Percentiles rank a stretch among this genome's conserved stretches.
phyloP scores from a whole-genome alignment of 2,797 vertebrate genomes.

The Lycodopsis pacificus region DNA sequence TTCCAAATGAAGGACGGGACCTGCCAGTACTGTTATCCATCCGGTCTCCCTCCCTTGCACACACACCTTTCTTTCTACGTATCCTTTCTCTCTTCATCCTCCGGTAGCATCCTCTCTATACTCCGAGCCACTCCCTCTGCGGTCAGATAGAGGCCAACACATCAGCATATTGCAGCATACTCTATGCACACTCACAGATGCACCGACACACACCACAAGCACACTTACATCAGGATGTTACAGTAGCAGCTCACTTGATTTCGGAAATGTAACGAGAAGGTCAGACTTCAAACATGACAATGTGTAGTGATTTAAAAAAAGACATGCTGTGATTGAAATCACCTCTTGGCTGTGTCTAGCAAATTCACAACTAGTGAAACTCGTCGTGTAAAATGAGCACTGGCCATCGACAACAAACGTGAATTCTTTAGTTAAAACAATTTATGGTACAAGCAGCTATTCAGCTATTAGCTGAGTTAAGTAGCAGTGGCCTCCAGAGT shows the following conservation, averaged over 20 bases:
- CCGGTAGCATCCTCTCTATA: conserved; percentile 56
- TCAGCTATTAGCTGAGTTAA: not conserved
- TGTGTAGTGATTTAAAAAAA: conserved; percentile 4
- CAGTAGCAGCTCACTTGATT: conserved; percentile 10
- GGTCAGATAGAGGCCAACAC: conserved; percentile 83
- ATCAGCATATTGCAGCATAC: conserved; percentile 78
- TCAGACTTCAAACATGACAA: not conserved
- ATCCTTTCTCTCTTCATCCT: conserved; percentile 58
- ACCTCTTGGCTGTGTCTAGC: not conserved
- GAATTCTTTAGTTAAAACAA: not conserved
- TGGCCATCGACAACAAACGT: not conserved
- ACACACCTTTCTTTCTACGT: conserved; percentile 33
- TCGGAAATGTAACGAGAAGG: not conserved
- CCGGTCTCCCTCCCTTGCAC: conserved; percentile 17
- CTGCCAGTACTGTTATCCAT: conserved; percentile 52
- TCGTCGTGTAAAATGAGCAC: not conserved
- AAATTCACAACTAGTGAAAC: not conserved
- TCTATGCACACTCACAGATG: conserved; percentile 54
- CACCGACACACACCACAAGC: conserved; percentile 48
- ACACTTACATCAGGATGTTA: conserved; percentile 22
- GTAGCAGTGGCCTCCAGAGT: not conserved
- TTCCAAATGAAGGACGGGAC: conserved; percentile 58
- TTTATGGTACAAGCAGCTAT: not conserved
- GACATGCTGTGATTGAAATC: not conserved
- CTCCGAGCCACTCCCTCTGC: conserved; percentile 78